Conservation (phyloP, 2,888 invertebrate species). For the Heliconius ismenius region DNA sequence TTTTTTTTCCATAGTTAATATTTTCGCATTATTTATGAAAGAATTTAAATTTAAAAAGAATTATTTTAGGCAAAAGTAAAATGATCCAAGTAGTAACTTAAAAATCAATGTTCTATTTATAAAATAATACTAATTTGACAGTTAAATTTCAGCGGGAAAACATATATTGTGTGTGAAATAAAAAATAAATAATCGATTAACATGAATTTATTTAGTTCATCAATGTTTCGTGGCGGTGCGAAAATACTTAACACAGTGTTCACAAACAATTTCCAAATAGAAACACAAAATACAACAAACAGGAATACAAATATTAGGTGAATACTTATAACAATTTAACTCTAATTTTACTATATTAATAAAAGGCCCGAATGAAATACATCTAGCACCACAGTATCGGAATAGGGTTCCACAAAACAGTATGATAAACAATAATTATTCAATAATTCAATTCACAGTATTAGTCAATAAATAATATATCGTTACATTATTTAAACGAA, state of each 20-base stretch:
- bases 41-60: too few species aligned
- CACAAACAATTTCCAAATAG: slow-evolving; percentile 57
- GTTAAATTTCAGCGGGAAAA: background rate
- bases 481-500: slow-evolving; percentile 43
- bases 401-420: slow-evolving; percentile 46
- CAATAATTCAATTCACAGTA: slow-evolving; percentile 38
- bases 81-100: too few species aligned
- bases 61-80: too few species aligned
- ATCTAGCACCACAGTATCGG: slow-evolving; percentile 48
- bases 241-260: slow-evolving; percentile 72
- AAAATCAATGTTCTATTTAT: too few species aligned
- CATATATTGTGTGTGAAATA: slow-evolving; percentile 33
- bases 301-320: slow-evolving; percentile 47
- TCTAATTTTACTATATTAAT: slow-evolving; percentile 12
- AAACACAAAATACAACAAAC: slow-evolving; percentile 61
- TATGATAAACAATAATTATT: slow-evolving; percentile 36
- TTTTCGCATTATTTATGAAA: too few species aligned
- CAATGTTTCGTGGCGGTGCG: slow-evolving; percentile 76
- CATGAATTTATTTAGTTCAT: slow-evolving; percentile 79
- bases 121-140: background rate
- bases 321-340: slow-evolving; percentile 31
- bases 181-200: slow-evolving; percentile 60
- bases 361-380: slow-evolving; percentile 28
- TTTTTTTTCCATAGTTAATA: too few species aligned
- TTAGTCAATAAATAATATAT: slow-evolving; percentile 48